A percentile compares a stretch with the other conserved stretches of the same genome.
Evolutionary conservation across 2,888 invertebrate genomes (phyloP).

Genomic region (Leptogaster cylindrica): DNA sequence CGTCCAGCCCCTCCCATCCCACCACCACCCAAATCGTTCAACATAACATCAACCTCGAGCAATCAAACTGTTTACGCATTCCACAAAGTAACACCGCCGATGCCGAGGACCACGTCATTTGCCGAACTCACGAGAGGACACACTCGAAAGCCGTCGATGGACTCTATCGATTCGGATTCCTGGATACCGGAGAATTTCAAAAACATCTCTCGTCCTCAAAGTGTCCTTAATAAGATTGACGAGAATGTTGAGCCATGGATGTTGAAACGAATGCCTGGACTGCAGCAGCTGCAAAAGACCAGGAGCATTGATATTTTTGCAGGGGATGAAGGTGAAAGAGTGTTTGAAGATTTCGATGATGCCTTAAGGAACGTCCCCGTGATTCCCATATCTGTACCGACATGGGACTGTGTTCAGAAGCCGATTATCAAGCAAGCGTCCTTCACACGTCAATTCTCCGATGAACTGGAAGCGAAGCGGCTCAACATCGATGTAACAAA

Average conservation of each 20-base stretch:
- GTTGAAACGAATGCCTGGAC: too few relatives aligned
- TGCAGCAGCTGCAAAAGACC: conserved; percentile 37
- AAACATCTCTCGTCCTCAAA: conserved; percentile 22
- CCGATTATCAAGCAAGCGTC: conserved; percentile 58
- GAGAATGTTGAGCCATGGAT: conserved; percentile 52
- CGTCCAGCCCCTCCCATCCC: conserved; percentile 51
- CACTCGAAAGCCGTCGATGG: conserved; percentile 51
- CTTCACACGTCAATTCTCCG: conserved; percentile 56
- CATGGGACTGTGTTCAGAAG: conserved; percentile 53
- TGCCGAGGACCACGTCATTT: background rate
- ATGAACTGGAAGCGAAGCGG: conserved; percentile 57
- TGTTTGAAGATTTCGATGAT: conserved; percentile 59
- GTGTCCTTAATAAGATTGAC: conserved; percentile 49
- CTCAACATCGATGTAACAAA: conserved; percentile 57
- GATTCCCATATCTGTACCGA: conserved; percentile 39
- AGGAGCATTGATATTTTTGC: conserved; percentile 59
- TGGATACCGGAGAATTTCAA: conserved; percentile 52
- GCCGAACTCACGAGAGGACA: conserved; percentile 42
- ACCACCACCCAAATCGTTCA: background rate
- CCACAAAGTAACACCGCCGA: background rate
- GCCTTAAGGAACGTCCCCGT: conserved; percentile 57
- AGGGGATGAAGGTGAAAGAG: conserved; percentile 51
- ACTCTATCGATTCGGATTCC: conserved; percentile 53
- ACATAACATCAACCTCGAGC: too few relatives aligned
- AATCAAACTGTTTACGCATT: background rate